Evolutionary conservation across 2,888 invertebrate species (phyloP).

Genomic region (Lymantria dispar): DNA sequence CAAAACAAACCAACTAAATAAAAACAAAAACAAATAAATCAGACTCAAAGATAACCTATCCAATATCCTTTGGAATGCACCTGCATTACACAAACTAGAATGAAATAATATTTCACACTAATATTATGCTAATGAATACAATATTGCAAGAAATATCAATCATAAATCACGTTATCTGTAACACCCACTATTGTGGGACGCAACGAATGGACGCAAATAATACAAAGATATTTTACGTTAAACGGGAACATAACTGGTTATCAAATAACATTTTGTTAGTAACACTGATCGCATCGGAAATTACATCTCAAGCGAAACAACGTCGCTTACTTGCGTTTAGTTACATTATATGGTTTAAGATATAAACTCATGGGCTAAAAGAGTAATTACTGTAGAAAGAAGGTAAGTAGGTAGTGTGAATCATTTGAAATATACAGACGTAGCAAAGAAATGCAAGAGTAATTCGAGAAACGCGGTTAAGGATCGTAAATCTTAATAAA

Average conservation of each 20-base stretch:
- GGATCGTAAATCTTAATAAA: too few relatives aligned
- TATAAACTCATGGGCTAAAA: slow-evolving; percentile 16
- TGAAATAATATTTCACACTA: not conserved
- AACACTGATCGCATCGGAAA: slow-evolving; percentile 57
- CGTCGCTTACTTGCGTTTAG: slow-evolving; percentile 53
- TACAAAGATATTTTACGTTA: slow-evolving; percentile 9
- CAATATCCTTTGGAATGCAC: too few relatives aligned
- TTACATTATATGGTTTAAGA: slow-evolving; percentile 46
- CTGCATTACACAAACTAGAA: too few relatives aligned
- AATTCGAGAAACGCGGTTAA: too few relatives aligned
- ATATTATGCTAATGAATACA: slow-evolving; percentile 1
- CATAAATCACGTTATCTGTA: not conserved
- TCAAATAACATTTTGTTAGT: slow-evolving; percentile 47
- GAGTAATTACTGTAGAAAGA: too few relatives aligned
- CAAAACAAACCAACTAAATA: too few relatives aligned
- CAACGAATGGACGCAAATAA: too few relatives aligned
- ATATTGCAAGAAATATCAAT: not conserved
- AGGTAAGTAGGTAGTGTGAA: too few relatives aligned
- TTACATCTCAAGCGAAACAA: slow-evolving; percentile 64
- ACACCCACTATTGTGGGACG: not conserved
- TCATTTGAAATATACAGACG: too few relatives aligned
- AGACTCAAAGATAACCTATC: too few relatives aligned
- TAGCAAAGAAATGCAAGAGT: too few relatives aligned
- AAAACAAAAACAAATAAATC: too few relatives aligned
- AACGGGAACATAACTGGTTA: slow-evolving; percentile 22